Evolutionary conservation across 2,797 vertebrate species (phyloP).

Genomic region (Discoglossus pictus): DNA sequence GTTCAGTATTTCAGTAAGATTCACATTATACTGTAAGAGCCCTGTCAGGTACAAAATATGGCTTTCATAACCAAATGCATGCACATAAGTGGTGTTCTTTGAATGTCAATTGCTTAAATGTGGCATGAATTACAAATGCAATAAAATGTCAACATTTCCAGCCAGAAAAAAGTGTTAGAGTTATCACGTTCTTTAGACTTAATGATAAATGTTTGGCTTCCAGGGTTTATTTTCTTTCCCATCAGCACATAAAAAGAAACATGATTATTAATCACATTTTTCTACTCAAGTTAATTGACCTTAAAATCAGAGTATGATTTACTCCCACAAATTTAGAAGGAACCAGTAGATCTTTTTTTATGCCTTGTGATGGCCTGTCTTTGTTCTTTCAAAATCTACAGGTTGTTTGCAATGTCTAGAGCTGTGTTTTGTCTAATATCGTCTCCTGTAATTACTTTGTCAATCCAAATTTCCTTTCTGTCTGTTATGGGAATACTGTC

Average conservation of each 20-base stretch:
- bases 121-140: conserved; percentile 3
- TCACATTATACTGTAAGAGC: too few relatives aligned
- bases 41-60: too few relatives aligned
- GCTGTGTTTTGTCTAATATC: not conserved
- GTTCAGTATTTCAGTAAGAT: too few relatives aligned
- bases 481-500: not conserved
- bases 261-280: conserved; percentile 56
- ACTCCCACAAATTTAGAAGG: conserved; percentile 49
- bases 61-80: conserved; percentile 2
- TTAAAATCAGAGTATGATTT: conserved; percentile 57
- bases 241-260: conserved; percentile 51
- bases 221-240: conserved; percentile 52
- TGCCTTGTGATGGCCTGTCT: conserved; percentile 45
- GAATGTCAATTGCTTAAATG: conserved; percentile 13
- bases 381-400: conserved; percentile 51
- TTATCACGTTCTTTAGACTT: not conserved
- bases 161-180: not conserved
- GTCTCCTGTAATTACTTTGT: not conserved
- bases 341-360: conserved; percentile 49
- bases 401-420: conserved; percentile 34
- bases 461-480: not conserved
- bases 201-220: conserved; percentile 50
- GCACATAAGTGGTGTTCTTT: conserved; percentile 2
- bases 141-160: conserved; percentile 30
- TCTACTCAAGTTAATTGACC: conserved; percentile 61